Conservation (phyloP, 2,888 invertebrate genomes). For the Hemistola chrysoprasaria region DNA sequence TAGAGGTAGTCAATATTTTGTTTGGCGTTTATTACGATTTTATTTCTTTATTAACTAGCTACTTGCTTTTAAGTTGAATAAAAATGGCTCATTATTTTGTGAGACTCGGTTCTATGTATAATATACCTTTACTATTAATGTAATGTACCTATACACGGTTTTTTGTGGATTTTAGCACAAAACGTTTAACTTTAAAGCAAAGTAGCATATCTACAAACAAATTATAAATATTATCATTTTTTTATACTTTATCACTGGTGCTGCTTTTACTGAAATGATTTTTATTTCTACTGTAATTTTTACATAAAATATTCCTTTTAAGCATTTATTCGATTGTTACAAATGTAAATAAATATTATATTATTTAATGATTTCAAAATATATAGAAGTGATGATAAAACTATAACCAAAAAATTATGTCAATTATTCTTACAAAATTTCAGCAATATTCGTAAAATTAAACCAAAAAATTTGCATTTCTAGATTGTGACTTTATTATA, state of each 20-base stretch:
- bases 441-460: constrained; percentile 10
- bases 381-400: constrained; percentile 12
- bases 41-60: constrained; percentile 22
- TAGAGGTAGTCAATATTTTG: constrained; percentile 40
- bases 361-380: no score
- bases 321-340: constrained; percentile 56
- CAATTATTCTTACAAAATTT: constrained; percentile 19
- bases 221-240: no score
- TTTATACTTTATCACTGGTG: constrained; percentile 48
- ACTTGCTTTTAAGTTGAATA: constrained; percentile 9
- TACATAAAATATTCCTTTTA: constrained; percentile 51
- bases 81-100: no score
- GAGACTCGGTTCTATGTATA: no score
- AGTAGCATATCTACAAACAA: no score
- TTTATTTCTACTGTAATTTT: constrained; percentile 32
- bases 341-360: constrained; percentile 15
- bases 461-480: constrained; percentile 27
- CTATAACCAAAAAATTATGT: constrained; percentile 16
- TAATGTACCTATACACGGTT: no score
- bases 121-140: no score
- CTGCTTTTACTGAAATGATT: constrained; percentile 49
- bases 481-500: constrained; percentile 15
- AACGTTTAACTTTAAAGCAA: neutral
- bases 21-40: constrained; percentile 20
- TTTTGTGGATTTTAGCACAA: no score